Percentiles rank a stretch among this genome's conserved stretches.
Conservation (phyloP, 2,113 vertebrate species). For the Panurus biarmicus region DNA sequence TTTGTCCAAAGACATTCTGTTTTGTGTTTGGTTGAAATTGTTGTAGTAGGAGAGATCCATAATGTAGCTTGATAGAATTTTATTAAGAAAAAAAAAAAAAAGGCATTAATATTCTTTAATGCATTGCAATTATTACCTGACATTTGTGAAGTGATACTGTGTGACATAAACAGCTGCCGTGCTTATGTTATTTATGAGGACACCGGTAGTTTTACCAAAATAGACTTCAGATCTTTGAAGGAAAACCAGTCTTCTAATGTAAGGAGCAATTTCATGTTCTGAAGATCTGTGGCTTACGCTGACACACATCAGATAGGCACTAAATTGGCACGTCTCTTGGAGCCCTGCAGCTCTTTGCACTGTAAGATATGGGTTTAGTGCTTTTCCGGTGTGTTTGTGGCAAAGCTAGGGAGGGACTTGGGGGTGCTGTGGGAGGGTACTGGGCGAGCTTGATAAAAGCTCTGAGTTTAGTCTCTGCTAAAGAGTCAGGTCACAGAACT, state of each 20-base stretch:
- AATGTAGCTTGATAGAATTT: not conserved
- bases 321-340: not conserved
- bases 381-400: not conserved
- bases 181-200: not conserved
- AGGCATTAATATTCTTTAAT: not conserved
- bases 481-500: not conserved
- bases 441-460: not conserved
- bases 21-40: not conserved
- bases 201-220: not conserved
- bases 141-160: not conserved
- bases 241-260: not conserved
- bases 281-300: not conserved
- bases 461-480: rapidly evolving
- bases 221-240: not conserved
- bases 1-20: not conserved
- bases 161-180: not conserved
- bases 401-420: not conserved
- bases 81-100: not conserved
- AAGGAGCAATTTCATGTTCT: not conserved
- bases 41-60: not conserved
- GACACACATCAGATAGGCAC: not conserved
- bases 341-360: not conserved
- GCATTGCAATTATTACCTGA: not conserved
- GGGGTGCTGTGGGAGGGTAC: not conserved
- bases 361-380: not conserved